Base-by-base conservation (phyloP, 2,113 vertebrate genomes). In the Cyprinodon brontotheroides region DNA sequence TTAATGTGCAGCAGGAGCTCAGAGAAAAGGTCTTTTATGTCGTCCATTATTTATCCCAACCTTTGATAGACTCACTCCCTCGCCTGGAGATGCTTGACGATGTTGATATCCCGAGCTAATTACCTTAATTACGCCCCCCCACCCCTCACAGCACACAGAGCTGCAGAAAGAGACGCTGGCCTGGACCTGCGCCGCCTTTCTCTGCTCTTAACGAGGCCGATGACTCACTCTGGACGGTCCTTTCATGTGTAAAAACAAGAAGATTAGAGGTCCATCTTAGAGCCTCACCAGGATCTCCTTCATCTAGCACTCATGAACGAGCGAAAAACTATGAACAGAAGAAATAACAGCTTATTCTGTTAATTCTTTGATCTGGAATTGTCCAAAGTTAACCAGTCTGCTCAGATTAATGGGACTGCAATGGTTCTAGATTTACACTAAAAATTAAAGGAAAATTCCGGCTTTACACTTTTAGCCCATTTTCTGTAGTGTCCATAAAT, bases 91-190 rank as follows among this genome's bases (percentile, higher is more conserved):
- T 37, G 65, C 47, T 69, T 72, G 78, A 66, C 29, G 63, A 74
- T 79, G 86, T 68, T 84, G 82, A 83, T 90, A 87, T 79, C 81
- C 81, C 59, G 68, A 68, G 72, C 70, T 90, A 85, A 87, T 89
- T 85, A 89, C 68, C 53, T 53, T 87, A 87, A 90, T 88, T 82
- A 80, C 65, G 73, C 68, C 57, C 53, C 62, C 20, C 1, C 2
- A 67, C 57, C 62, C 50, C 41, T 61, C 64, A 50, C 65, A 65
- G 61, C 64, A 50, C 65, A 65, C 78, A 50, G 61, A 38, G 61
- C 41, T 40, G 39, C 29, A 68, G 50, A 68, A 50, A 60, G 20
- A 38, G 77, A 61, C 13, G 3, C n/a, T 0, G 14, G 67, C 75
- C 66, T 4, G n/a, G 50, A 22, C 70, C 61, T 45, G 78, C 61